Conservation (phyloP, 2,113 vertebrate species). For the Gymnocephalus cernua region DNA sequence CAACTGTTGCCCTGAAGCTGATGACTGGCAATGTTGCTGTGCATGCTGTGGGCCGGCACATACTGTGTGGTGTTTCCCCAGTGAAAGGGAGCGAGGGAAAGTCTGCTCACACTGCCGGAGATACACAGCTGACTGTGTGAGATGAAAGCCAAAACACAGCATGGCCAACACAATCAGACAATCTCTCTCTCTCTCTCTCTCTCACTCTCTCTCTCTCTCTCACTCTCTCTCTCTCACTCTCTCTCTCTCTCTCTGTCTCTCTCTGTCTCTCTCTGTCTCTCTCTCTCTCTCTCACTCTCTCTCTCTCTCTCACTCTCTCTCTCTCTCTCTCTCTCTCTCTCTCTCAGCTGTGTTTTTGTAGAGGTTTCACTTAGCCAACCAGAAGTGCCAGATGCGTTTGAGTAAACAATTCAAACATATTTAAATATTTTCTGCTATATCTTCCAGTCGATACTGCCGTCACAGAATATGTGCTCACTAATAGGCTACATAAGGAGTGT, state of each 20-base stretch:
- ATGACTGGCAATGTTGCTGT: not conserved
- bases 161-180: conserved; percentile 2
- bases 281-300: no score
- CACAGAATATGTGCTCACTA: not conserved
- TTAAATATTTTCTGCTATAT: not conserved
- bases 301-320: no score
- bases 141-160: conserved; percentile 31
- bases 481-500: not conserved
- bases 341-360: conserved; percentile 27
- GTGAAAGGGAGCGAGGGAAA: conserved; percentile 24
- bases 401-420: conserved; percentile 5
- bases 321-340: no score
- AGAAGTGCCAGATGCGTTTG: not conserved
- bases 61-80: not conserved
- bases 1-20: not conserved
- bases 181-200: no score
- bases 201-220: no score
- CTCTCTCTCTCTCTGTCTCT: no score
- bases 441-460: not conserved
- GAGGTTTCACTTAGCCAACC: conserved; percentile 6
- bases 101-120: not conserved
- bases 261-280: no score
- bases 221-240: no score
- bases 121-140: conserved; percentile 21
- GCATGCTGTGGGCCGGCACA: not conserved